Evolutionary conservation across 2,888 invertebrate genomes (phyloP).

Genomic region (Omphaloscelis lunosa): DNA sequence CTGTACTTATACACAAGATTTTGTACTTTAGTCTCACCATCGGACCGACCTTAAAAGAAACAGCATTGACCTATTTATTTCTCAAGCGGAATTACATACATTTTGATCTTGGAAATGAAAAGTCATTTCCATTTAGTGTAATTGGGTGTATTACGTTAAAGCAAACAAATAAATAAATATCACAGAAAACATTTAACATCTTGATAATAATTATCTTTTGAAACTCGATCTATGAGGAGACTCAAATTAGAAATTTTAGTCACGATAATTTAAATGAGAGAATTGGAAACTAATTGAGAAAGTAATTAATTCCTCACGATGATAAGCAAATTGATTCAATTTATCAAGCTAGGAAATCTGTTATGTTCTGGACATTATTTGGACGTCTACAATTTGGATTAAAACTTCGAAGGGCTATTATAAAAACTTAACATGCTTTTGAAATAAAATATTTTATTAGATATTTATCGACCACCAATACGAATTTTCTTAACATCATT

Average conservation of each 20-base stretch:
- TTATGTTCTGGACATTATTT: not conserved
- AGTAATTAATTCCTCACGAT: slow-evolving; percentile 25
- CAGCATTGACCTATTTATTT: slow-evolving; percentile 28
- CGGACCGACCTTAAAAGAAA: not conserved
- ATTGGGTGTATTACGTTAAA: not conserved
- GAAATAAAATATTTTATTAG: not conserved
- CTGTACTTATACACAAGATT: not conserved
- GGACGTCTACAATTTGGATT: not conserved
- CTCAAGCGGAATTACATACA: not conserved
- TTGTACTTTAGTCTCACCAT: not conserved
- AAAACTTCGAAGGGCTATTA: not conserved
- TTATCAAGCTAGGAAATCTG: slow-evolving; percentile 1
- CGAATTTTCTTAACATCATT: not conserved
- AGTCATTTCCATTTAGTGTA: not conserved
- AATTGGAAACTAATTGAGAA: slow-evolving; percentile 29
- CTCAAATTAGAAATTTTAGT: slow-evolving; percentile 25
- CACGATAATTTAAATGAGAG: slow-evolving; percentile 13
- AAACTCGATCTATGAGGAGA: not conserved
- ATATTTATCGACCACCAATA: not conserved
- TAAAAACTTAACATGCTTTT: not conserved
- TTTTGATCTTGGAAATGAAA: slow-evolving; percentile 4
- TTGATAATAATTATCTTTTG: not conserved
- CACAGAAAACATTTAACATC: not conserved
- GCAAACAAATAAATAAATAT: not conserved
- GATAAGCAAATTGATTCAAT: slow-evolving; percentile 25